phyloP scores from a whole-genome alignment of 1,140 invertebrate species.

The Chrysoperla carnea region DNA sequence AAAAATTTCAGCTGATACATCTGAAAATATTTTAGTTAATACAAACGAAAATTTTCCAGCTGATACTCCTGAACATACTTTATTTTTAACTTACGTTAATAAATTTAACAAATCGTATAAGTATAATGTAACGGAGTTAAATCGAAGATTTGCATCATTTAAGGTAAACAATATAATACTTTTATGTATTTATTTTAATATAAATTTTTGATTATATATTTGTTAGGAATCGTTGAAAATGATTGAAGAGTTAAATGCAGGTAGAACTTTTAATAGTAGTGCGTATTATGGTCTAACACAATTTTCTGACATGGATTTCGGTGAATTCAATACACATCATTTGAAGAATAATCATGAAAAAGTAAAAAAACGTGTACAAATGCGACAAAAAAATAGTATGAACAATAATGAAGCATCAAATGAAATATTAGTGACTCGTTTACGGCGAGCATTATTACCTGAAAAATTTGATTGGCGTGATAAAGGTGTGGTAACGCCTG shows the following conservation, averaged over 20 bases:
- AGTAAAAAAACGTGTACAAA: too few species aligned
- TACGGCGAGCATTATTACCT: neutral
- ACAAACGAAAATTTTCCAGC: too few species aligned
- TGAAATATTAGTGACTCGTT: neutral
- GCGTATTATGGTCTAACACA: constrained; percentile 53
- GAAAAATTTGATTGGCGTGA: constrained; percentile 33
- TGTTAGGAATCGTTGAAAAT: constrained; percentile 35
- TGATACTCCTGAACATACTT: too few species aligned
- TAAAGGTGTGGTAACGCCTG: constrained; percentile 43
- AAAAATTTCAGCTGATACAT: constrained; percentile 9
- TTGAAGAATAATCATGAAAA: constrained; percentile 14
- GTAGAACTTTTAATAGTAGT: constrained; percentile 28
- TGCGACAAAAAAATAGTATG: too few species aligned
- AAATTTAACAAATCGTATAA: constrained; percentile 51
- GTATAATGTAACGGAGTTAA: constrained; percentile 33
- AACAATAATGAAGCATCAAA: too few species aligned
- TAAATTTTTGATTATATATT: constrained; percentile 2
- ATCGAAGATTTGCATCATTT: constrained; percentile 39
- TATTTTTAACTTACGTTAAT: constrained; percentile 25
- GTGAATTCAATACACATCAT: constrained; percentile 42
- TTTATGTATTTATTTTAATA: constrained; percentile 6
- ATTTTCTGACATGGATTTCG: constrained; percentile 53
- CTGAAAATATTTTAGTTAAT: too few species aligned
- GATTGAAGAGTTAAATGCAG: constrained; percentile 40
- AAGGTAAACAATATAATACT: constrained; percentile 29